phyloP scores from a whole-genome alignment of 2,888 invertebrate genomes.

The Sesamia inferens region DNA sequence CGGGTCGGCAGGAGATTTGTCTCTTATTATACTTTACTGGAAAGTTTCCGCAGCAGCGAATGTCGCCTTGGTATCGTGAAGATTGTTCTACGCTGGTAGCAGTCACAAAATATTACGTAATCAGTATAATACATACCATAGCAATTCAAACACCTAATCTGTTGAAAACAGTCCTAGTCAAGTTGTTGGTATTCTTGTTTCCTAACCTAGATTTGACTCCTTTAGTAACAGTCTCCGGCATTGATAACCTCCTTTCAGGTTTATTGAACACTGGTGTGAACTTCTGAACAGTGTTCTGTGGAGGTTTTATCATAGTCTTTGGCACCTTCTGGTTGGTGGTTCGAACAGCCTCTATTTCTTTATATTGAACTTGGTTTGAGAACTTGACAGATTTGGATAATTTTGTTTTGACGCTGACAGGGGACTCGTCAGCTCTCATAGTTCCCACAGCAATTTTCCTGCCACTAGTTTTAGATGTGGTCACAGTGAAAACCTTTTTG shows the following conservation, averaged over 20 bases:
- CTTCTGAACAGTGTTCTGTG: conserved; percentile 64
- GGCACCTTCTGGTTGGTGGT: conserved; percentile 39
- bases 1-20: neutral
- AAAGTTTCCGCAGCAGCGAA: neutral
- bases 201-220: conserved; percentile 82
- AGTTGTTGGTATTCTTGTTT: conserved; percentile 74
- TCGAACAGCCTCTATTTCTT: conserved; percentile 79
- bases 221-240: conserved; percentile 74
- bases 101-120: conserved; percentile 18
- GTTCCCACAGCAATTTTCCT: conserved; percentile 82
- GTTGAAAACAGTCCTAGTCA: conserved; percentile 83
- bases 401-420: conserved; percentile 83
- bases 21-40: neutral
- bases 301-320: conserved; percentile 28
- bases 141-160: conserved; percentile 79
- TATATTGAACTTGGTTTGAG: conserved; percentile 83
- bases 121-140: conserved; percentile 33
- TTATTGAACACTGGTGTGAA: conserved; percentile 81
- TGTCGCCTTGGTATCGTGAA: neutral
- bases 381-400: conserved; percentile 87
- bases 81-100: conserved; percentile 3
- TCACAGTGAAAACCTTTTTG: conserved; percentile 80
- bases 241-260: conserved; percentile 83
- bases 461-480: conserved; percentile 75
- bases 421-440: conserved; percentile 86